phyloP scores from a whole-genome alignment of 1,140 invertebrate species.

The Pentalonia nigronervosa region DNA sequence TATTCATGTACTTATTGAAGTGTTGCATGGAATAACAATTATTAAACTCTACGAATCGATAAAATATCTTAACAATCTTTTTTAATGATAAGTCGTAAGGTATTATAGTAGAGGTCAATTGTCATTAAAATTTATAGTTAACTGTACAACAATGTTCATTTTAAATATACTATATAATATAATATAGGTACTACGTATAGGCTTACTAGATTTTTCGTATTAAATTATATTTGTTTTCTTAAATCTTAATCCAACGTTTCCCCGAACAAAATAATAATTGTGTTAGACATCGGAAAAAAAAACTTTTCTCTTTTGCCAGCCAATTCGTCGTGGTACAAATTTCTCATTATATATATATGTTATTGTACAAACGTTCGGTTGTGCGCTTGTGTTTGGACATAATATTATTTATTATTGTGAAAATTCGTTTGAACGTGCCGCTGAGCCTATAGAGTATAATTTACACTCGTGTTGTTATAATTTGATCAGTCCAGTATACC shows the following conservation, averaged over 20 bases:
- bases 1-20: too few relatives aligned
- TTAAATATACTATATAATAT: background rate
- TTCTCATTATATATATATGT: background rate
- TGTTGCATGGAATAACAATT: too few relatives aligned
- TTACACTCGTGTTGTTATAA: background rate
- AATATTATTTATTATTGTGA: conserved; percentile 19
- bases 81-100: too few relatives aligned
- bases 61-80: too few relatives aligned
- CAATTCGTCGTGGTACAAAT: background rate
- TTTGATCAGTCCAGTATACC: background rate
- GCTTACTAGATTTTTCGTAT: background rate
- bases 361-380: background rate
- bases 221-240: background rate
- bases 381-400: background rate
- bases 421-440: background rate
- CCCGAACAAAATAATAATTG: background rate
- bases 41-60: too few relatives aligned
- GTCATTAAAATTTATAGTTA: too few relatives aligned
- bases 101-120: too few relatives aligned
- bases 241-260: background rate
- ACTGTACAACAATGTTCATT: background rate
- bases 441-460: background rate
- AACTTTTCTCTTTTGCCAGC: background rate
- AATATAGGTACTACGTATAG: background rate
- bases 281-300: background rate